Evolutionary conservation across 2,113 vertebrate genomes (phyloP).

Genomic region (Psittacus erithacus): DNA sequence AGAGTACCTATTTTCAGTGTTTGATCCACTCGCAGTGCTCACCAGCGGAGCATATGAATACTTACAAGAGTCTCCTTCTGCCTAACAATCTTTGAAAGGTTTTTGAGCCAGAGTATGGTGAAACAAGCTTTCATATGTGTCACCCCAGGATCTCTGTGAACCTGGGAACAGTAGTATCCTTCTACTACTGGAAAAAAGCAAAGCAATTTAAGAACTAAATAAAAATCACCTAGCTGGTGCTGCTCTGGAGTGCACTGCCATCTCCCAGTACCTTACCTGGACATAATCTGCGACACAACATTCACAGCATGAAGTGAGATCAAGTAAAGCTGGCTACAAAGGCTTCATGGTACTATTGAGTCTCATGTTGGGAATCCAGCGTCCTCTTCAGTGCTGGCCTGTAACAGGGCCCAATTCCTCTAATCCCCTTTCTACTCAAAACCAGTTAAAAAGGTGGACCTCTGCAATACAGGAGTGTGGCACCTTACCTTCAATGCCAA

Average conservation of each 20-base stretch:
- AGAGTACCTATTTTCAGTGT: neutral
- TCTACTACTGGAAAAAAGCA: neutral
- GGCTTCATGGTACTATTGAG: neutral
- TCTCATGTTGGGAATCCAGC: neutral
- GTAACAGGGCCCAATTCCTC: neutral
- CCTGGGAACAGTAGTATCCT: neutral
- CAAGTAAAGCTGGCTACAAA: neutral
- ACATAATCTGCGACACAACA: neutral
- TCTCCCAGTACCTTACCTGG: neutral
- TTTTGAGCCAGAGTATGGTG: neutral
- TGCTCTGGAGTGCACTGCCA: neutral
- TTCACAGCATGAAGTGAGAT: neutral
- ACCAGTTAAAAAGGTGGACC: neutral
- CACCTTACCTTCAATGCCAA: neutral
- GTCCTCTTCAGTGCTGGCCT: neutral
- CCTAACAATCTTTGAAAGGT: neutral
- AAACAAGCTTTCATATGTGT: neutral
- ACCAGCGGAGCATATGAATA: neutral
- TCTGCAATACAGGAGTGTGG: neutral
- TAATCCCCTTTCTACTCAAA: neutral
- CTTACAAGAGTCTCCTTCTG: neutral
- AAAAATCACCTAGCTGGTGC: neutral
- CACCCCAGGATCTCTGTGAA: neutral
- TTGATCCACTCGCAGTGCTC: neutral
- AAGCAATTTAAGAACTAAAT: neutral